Evolutionary conservation across 2,113 vertebrate species (phyloP).

Genomic region (Pterocles burchelli): DNA sequence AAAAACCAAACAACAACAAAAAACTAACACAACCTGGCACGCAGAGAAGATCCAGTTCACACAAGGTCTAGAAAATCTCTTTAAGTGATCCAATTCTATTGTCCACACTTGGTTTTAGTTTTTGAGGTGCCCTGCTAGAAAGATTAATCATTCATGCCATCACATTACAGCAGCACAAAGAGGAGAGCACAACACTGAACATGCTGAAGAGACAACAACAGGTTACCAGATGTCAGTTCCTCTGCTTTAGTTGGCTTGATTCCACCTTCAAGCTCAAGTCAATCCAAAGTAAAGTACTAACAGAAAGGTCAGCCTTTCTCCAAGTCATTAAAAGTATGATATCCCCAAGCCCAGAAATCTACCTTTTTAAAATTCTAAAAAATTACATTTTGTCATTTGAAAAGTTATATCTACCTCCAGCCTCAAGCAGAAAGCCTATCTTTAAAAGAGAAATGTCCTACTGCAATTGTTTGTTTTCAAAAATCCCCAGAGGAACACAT

Average conservation of each 20-base stretch:
- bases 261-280: neutral
- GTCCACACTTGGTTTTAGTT: neutral
- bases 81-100: neutral
- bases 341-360: neutral
- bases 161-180: neutral
- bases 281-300: neutral
- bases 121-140: neutral
- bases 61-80: neutral
- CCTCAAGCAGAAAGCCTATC: neutral
- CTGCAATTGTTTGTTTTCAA: conserved; percentile 19
- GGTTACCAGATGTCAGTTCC: neutral
- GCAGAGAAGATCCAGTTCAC: neutral
- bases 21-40: neutral
- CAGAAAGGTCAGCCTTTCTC: neutral
- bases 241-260: neutral
- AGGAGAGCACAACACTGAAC: neutral
- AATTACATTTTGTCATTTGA: neutral
- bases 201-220: neutral
- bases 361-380: neutral
- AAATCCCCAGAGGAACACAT: conserved; percentile 4
- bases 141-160: neutral
- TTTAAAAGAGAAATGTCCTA: neutral
- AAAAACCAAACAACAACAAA: neutral
- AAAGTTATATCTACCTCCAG: neutral
- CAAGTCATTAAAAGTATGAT: neutral